A percentile compares a stretch with the other conserved stretches of the same genome.
phyloP scores from a whole-genome alignment of 2,113 vertebrate genomes.

The Passer domesticus region DNA sequence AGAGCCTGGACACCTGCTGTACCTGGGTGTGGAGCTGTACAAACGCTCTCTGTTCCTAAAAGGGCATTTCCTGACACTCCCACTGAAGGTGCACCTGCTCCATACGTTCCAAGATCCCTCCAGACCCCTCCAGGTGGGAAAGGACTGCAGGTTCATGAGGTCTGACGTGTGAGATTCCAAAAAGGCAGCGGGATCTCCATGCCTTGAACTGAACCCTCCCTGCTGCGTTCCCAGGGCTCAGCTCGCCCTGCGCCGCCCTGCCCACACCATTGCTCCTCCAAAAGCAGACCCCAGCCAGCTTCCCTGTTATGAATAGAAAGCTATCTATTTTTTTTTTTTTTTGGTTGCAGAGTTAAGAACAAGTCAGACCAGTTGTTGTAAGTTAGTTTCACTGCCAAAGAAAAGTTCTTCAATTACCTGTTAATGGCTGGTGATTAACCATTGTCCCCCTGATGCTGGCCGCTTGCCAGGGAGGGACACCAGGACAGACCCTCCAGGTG shows the following conservation, averaged over 20 bases:
- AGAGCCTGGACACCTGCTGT: too few relatives aligned
- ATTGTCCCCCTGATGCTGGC: too few relatives aligned
- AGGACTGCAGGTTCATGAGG: not conserved
- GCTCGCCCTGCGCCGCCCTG: not conserved
- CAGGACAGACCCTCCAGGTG: too few relatives aligned
- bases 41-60: not conserved
- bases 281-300: not conserved
- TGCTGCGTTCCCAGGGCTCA: not conserved
- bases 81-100: not conserved
- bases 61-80: not conserved
- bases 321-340: too few relatives aligned
- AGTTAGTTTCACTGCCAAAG: too few relatives aligned
- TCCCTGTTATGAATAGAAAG: too few relatives aligned
- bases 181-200: not conserved
- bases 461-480: too few relatives aligned
- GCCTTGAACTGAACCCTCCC: not conserved
- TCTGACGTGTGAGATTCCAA: not conserved
- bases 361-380: too few relatives aligned
- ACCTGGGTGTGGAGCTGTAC: not conserved
- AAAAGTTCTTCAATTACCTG: too few relatives aligned
- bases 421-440: too few relatives aligned
- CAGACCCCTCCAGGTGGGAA: not conserved
- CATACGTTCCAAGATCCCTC: fast-evolving
- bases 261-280: not conserved
- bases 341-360: too few relatives aligned